Conservation (phyloP, 2,888 invertebrate genomes). For the Girardia tigrina region DNA sequence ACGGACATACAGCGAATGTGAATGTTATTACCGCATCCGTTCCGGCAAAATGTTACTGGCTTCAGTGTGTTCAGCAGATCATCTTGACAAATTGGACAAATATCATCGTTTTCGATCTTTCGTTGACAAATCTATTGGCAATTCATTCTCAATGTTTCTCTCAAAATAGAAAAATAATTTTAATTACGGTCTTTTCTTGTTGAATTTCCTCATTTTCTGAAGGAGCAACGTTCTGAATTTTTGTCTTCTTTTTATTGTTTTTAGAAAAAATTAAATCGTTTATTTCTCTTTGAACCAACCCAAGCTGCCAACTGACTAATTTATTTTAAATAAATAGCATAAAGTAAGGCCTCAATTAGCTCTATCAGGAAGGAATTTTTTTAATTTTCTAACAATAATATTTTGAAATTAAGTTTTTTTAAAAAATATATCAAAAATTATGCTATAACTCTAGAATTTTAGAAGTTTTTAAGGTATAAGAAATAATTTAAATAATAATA, state of each 20-base stretch:
- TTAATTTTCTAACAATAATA: too few species aligned
- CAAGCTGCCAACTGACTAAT: constrained; percentile 49
- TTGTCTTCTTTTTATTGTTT: neutral
- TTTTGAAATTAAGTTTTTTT: too few species aligned
- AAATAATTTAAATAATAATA: too few species aligned
- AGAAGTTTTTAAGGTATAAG: too few species aligned
- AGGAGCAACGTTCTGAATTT: neutral
- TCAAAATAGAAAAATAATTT: too few species aligned
- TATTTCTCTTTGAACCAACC: constrained; percentile 48
- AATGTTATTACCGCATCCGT: constrained; percentile 50
- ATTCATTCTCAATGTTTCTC: too few species aligned
- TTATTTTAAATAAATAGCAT: too few species aligned
- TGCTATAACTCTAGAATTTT: too few species aligned
- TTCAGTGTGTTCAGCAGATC: constrained; percentile 45
- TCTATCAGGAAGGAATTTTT: too few species aligned
- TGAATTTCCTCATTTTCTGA: neutral
- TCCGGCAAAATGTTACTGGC: constrained; percentile 46
- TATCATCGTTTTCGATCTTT: constrained; percentile 46
- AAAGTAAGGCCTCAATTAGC: constrained; percentile 27
- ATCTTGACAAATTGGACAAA: constrained; percentile 51
- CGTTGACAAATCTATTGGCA: constrained; percentile 40
- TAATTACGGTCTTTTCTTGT: constrained; percentile 16
- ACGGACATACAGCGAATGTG: constrained; percentile 51
- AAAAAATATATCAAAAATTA: too few species aligned
- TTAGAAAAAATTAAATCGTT: constrained; percentile 40